Evolutionary conservation across 2,888 invertebrate species (phyloP).

Genomic region (Cephus sareptanus): DNA sequence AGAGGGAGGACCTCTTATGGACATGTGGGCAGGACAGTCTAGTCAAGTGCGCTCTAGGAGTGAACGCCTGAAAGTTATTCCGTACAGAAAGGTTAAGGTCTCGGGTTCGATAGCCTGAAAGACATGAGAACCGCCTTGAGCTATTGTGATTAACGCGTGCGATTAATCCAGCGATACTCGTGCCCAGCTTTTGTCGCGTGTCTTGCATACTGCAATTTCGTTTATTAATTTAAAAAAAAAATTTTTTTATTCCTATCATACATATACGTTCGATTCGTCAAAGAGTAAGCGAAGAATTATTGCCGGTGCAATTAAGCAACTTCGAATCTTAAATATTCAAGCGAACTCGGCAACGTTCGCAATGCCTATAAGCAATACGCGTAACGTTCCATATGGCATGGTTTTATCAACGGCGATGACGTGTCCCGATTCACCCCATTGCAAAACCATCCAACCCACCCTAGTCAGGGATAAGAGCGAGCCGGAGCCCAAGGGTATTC

Average conservation of each 20-base stretch:
- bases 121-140: constrained; percentile 21
- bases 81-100: constrained; percentile 51
- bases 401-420: not conserved
- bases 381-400: not conserved
- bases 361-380: not conserved
- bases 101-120: constrained; percentile 47
- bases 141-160: constrained; percentile 8
- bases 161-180: not conserved
- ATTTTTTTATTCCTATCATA: too few species aligned
- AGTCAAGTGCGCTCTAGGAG: constrained; percentile 25
- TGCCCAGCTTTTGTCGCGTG: not conserved
- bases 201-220: not conserved
- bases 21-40: constrained; percentile 29
- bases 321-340: not conserved
- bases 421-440: not conserved
- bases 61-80: constrained; percentile 30
- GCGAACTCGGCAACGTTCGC: not conserved
- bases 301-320: not conserved
- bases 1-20: not conserved
- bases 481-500: not conserved
- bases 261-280: rapidly evolving
- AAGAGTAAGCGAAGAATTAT: not conserved
- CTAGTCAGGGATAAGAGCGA: not conserved
- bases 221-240: not conserved
- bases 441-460: not conserved